phyloP scores from a whole-genome alignment of 2,113 vertebrate species.

The Brachirus orientalis region DNA sequence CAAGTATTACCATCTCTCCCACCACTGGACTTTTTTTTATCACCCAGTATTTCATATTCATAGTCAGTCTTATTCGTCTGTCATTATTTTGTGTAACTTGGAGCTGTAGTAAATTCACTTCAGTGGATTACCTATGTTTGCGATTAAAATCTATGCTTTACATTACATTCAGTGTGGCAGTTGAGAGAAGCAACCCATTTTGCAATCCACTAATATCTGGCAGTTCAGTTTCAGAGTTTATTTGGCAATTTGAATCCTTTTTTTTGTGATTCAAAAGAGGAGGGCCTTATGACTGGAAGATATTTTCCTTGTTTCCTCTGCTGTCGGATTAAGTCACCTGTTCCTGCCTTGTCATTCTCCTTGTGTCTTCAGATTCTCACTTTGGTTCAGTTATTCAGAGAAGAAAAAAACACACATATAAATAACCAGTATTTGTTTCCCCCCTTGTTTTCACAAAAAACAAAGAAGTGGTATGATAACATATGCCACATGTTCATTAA shows the following conservation, averaged over 20 bases:
- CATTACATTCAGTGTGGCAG: conserved; percentile 19
- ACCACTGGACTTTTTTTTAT: conserved; percentile 80
- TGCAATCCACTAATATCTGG: conserved; percentile 43
- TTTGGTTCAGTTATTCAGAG: conserved; percentile 72
- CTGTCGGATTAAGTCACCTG: conserved; percentile 60
- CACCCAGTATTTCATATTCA: conserved; percentile 82
- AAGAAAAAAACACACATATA: conserved; percentile 9
- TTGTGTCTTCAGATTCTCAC: conserved; percentile 72
- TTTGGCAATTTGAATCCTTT: conserved; percentile 69
- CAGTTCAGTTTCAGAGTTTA: conserved; percentile 55
- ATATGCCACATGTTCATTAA: conserved; percentile 65
- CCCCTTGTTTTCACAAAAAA: conserved; percentile 71
- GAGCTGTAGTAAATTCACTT: conserved; percentile 86
- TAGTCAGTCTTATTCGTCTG: too few relatives aligned
- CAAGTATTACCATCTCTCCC: conserved; percentile 81
- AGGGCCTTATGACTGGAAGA: conserved; percentile 64
- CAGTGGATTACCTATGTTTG: conserved; percentile 83
- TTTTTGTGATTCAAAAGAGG: conserved; percentile 78
- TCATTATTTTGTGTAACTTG: too few relatives aligned
- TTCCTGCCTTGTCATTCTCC: conserved; percentile 43
- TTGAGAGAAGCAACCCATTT: conserved; percentile 63
- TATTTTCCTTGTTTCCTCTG: conserved; percentile 70
- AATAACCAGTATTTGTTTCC: conserved; percentile 34
- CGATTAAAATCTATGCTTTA: conserved; percentile 61
- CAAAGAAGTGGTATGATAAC: conserved; percentile 68